A percentile compares a stretch with the other conserved stretches of the same genome.
Evolutionary conservation across 2,113 vertebrate species (phyloP).

Genomic region (Sula dactylatra): DNA sequence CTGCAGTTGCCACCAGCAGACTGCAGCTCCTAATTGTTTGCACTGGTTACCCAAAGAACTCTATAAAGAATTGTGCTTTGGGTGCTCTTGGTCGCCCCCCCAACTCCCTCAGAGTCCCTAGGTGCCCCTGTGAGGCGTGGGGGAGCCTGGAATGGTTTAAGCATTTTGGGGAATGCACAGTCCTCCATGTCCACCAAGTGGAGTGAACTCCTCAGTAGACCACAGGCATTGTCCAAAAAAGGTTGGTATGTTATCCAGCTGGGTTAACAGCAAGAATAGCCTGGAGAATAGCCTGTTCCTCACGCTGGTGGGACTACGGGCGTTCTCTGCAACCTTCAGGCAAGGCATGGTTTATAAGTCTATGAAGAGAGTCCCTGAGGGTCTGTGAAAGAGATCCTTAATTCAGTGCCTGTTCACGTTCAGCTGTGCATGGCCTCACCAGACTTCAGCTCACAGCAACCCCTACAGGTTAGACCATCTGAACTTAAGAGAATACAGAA

Average conservation of each 20-base stretch:
- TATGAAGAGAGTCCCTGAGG: background rate
- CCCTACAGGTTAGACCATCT: background rate
- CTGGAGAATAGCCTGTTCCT: background rate
- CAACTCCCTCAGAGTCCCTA: no score
- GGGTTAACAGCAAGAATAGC: background rate
- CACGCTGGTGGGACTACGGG: background rate
- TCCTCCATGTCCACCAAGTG: background rate
- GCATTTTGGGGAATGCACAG: background rate
- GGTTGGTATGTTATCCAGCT: background rate
- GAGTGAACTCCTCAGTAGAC: background rate
- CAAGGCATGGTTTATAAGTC: background rate
- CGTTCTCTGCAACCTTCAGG: background rate
- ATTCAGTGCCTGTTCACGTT: background rate
- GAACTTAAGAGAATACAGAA: background rate
- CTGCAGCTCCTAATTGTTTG: background rate
- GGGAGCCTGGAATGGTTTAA: background rate
- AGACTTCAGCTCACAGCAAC: background rate
- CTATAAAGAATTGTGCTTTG: fast-evolving
- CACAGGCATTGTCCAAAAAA: background rate
- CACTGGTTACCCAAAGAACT: background rate
- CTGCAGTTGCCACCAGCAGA: background rate
- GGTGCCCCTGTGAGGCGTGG: background rate
- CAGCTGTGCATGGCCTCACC: background rate
- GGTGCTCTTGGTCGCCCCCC: background rate
- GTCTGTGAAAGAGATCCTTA: background rate